These are phyloP conservation scores for Galerucella pusilla DNA, from an alignment of 2,888 invertebrate species.

Conservation along the genomic window DNA sequence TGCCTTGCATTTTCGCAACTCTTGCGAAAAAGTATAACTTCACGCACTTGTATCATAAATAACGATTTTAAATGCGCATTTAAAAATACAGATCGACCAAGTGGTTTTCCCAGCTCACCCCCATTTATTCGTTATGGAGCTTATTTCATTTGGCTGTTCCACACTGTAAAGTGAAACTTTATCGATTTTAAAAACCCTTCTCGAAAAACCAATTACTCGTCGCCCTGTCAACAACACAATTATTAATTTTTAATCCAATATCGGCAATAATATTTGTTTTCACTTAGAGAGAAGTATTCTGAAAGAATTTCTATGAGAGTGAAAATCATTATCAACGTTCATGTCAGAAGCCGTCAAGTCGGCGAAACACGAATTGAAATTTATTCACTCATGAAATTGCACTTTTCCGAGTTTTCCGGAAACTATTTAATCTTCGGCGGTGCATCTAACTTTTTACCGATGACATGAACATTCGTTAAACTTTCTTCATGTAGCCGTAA, in stretches of 20 bases:
- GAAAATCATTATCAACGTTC: constrained; percentile 21
- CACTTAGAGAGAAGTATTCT: constrained; percentile 3
- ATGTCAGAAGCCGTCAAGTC: constrained; percentile 12
- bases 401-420: constrained; percentile 11
- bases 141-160: too few species aligned
- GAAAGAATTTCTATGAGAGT: neutral
- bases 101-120: too few species aligned
- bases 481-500: neutral
- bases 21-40: too few species aligned
- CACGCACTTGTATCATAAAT: too few species aligned
- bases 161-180: too few species aligned
- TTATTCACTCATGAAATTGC: constrained; percentile 24
- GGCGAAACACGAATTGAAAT: constrained; percentile 30
- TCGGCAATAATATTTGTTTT: constrained; percentile 18
- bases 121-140: too few species aligned
- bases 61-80: too few species aligned
- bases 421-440: constrained; percentile 27
- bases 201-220: neutral
- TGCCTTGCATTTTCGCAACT: too few species aligned
- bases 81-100: too few species aligned
- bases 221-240: neutral
- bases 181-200: too few species aligned
- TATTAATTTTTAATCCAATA: neutral
- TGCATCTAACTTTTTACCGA: constrained; percentile 19
- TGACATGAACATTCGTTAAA: constrained; percentile 2